Percentiles rank a stretch among this genome's conserved stretches.
These are phyloP conservation scores for Phoebastria nigripes DNA, from an alignment of 2,797 vertebrate genomes.

Conservation along the genomic window DNA sequence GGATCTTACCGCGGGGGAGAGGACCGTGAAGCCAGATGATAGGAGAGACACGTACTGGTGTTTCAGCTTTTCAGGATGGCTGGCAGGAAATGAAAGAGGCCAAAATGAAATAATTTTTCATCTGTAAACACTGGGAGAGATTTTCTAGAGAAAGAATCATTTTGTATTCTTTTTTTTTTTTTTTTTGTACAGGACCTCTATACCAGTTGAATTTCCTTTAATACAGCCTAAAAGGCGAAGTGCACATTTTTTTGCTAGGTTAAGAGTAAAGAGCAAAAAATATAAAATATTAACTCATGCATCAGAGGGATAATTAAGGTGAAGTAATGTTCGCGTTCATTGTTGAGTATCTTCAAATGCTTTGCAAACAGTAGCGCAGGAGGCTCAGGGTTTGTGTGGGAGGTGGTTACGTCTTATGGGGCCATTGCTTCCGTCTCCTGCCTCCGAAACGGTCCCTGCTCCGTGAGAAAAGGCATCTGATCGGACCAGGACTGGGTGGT, in stretches of 20 bases:
- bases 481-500: fast-evolving
- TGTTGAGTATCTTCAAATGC: neutral
- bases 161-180: neutral
- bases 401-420: neutral
- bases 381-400: fast-evolving
- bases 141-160: neutral
- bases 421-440: too few relatives aligned
- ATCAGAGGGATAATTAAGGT: neutral
- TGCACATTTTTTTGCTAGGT: neutral
- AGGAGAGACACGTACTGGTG: neutral
- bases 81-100: neutral
- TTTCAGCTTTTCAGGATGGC: neutral
- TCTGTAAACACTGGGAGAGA: neutral
- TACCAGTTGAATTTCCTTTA: neutral
- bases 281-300: neutral
- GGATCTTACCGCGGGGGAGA: neutral
- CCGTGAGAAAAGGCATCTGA: fast-evolving
- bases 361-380: neutral
- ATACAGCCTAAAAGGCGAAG: neutral
- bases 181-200: neutral
- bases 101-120: neutral
- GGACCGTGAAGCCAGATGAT: too few relatives aligned
- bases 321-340: neutral
- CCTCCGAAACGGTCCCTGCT: neutral
- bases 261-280: neutral